phyloP scores from a whole-genome alignment of 2,797 vertebrate species.

The Sorex maritimensis region DNA sequence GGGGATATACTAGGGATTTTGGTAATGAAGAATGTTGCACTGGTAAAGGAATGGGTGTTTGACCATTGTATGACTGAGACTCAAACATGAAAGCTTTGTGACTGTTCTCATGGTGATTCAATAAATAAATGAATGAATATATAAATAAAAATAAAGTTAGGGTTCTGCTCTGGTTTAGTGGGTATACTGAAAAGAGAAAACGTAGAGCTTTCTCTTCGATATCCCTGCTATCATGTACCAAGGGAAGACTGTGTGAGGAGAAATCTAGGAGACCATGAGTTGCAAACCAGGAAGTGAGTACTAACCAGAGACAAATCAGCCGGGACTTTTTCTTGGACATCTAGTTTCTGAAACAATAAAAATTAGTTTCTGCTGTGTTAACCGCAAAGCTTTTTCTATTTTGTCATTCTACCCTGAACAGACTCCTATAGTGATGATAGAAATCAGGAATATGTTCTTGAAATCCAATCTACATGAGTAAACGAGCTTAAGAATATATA shows the following conservation, averaged over 20 bases:
- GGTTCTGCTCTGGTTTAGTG: too few relatives aligned
- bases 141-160: too few relatives aligned
- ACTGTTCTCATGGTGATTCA: too few relatives aligned
- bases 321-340: background rate
- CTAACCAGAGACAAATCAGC: background rate
- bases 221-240: background rate
- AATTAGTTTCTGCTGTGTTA: background rate
- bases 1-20: too few relatives aligned
- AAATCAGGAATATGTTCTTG: background rate
- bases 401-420: background rate
- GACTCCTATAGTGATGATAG: conserved; percentile 25
- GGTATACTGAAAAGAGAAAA: too few relatives aligned
- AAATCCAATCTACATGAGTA: background rate
- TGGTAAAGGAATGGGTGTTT: too few relatives aligned
- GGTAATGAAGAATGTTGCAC: too few relatives aligned
- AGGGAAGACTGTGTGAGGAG: background rate
- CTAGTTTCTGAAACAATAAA: background rate
- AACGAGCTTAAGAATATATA: background rate
- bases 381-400: background rate
- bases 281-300: background rate
- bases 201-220: too few relatives aligned
- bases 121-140: too few relatives aligned
- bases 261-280: background rate
- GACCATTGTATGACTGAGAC: too few relatives aligned
- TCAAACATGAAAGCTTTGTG: too few relatives aligned